Conservation (phyloP, 2,888 invertebrate species). For the Bimastos eiseni region DNA sequence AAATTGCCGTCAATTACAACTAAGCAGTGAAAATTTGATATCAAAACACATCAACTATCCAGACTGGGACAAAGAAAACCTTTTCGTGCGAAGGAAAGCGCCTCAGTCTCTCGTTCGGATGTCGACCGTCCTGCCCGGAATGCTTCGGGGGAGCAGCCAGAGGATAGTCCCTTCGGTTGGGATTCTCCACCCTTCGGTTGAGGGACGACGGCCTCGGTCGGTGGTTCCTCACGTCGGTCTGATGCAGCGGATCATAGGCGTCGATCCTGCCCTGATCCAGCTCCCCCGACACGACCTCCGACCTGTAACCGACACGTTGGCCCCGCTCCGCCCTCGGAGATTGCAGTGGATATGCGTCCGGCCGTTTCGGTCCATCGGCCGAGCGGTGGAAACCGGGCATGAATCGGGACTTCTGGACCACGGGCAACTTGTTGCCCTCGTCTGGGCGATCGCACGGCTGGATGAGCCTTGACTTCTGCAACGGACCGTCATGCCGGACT, state of each 20-base stretch:
- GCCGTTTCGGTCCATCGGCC: background rate
- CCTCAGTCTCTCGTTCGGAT: background rate
- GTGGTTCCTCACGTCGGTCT: background rate
- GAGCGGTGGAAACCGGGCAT: background rate
- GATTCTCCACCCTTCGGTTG: background rate
- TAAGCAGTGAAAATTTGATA: too few relatives aligned
- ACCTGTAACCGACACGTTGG: background rate
- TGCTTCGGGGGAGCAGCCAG: background rate
- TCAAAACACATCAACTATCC: too few relatives aligned
- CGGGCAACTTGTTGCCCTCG: background rate
- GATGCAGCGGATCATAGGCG: background rate
- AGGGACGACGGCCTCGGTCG: background rate
- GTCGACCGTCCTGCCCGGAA: background rate
- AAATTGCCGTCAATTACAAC: too few relatives aligned
- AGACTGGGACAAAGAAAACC: background rate
- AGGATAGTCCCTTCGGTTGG: background rate
- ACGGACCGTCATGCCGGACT: background rate
- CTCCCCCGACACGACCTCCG: background rate
- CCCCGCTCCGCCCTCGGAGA: background rate
- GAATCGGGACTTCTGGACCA: background rate
- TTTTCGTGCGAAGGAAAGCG: background rate
- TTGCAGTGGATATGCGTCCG: background rate
- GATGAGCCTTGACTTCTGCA: background rate
- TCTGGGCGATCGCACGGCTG: background rate
- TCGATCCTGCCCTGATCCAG: background rate